Evolutionary conservation across 2,113 vertebrate genomes (phyloP), one percentile per base, ranked within the genome.

Genomic region (zebrafish (Danio rerio)): DNA sequence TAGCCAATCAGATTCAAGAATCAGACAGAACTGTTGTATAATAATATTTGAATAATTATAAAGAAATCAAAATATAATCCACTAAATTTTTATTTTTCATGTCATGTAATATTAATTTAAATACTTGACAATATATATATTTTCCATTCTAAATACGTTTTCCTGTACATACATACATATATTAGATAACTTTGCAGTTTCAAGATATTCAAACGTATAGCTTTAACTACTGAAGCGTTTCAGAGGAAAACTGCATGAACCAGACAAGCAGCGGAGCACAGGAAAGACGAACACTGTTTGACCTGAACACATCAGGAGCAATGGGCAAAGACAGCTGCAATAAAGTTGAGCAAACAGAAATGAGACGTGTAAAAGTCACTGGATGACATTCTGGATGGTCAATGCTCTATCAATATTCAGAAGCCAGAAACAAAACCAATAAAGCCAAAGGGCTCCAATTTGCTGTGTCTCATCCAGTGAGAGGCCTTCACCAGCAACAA

Each of bases 401-500:
- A 62, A 18, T 13, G 40, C 55, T 75, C 55, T 56, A 74, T 58
- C 9, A 75, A 77, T 63, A 63, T 50, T 77, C 58, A 40, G 45
- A 63, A 62, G 12, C 13, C 74, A 21, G 42, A 62, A 49, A 18
- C 45, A 65, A 55, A 58, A 49, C 9, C n/a, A 47, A 82, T 61
- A 69, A 56, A 69, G n/a, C 47, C 58, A 58, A 79, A 82, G 43
- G 53, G 63, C 7, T 78, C 12, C 55, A 42, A 68, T 62, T 15
- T 15, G 65, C 18, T 63, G 7, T 12, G 9, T 9, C 65, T 50
- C 59, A 65, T 65, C 2, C 15, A 42, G 21, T 31, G 10, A 59
- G 78, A 62, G 43, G 43, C 40, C 47, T 69, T 56, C 11, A 31
- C 69, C 81, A 80, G 40, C 15, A 76, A 50, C 59, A 74, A 66